Conservation (phyloP, 1,140 invertebrate species). For the Caerostris extrusa region DNA sequence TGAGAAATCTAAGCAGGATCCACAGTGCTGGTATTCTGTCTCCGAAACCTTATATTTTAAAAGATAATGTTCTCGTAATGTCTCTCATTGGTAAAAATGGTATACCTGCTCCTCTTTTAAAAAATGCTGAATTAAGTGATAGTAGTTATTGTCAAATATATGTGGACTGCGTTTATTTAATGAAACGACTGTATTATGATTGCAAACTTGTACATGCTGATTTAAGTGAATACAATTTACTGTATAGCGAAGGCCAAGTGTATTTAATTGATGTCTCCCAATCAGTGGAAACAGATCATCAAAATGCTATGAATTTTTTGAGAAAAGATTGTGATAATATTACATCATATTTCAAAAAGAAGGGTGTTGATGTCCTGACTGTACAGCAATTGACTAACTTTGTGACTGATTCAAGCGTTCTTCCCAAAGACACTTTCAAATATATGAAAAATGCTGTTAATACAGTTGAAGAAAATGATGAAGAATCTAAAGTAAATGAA, state of each 20-base stretch:
- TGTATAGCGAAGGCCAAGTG: constrained; percentile 89
- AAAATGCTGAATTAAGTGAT: constrained; percentile 85
- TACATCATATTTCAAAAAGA: constrained; percentile 94
- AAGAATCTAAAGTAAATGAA: constrained; percentile 82
- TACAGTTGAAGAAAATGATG: constrained; percentile 62
- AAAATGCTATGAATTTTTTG: constrained; percentile 90
- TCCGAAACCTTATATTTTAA: constrained; percentile 89
- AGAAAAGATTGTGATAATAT: constrained; percentile 90
- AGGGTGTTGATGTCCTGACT: constrained; percentile 93
- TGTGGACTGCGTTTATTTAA: constrained; percentile 89
- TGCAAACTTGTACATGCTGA: constrained; percentile 94
- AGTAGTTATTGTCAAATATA: constrained; percentile 87
- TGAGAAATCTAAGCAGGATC: constrained; percentile 89
- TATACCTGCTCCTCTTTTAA: constrained; percentile 90
- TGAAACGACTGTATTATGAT: constrained; percentile 89
- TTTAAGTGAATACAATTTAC: constrained; percentile 94
- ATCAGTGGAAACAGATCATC: constrained; percentile 91
- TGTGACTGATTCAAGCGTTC: constrained; percentile 90
- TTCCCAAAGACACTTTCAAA: neutral
- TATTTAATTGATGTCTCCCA: constrained; percentile 96
- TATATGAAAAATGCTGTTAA: constrained; percentile 57
- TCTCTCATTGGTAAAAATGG: constrained; percentile 91
- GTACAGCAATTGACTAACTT: constrained; percentile 97
- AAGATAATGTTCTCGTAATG: constrained; percentile 94
- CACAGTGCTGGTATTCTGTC: constrained; percentile 85